Percentiles rank a stretch among this genome's conserved stretches.
phyloP scores from a whole-genome alignment of 2,113 vertebrate species.

The Lophotis ruficrista region DNA sequence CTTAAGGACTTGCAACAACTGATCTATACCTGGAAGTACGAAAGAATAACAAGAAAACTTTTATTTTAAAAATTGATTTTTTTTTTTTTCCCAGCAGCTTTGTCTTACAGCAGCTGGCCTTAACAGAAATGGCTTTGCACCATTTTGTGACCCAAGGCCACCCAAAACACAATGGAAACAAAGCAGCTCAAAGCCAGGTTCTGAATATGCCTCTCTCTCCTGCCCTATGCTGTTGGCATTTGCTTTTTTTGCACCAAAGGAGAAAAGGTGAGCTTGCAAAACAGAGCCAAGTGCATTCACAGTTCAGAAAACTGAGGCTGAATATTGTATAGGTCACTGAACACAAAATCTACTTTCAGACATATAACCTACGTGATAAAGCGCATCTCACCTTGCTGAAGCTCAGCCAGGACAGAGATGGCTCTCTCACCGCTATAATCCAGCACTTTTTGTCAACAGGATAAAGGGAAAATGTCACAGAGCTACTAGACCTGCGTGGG shows the following conservation, averaged over 20 bases:
- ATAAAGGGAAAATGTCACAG: not conserved
- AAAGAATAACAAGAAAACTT: not conserved
- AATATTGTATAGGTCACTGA: not conserved
- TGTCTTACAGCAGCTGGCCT: not conserved
- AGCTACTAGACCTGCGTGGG: not conserved
- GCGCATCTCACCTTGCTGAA: not conserved
- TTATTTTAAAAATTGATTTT: not conserved
- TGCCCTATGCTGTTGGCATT: not conserved
- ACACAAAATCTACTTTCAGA: conserved; percentile 11
- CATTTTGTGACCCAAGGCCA: not conserved
- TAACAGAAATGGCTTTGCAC: not conserved
- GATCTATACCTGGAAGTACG: not conserved
- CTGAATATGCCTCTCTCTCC: not conserved
- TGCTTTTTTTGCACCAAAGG: not conserved
- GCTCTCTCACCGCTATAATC: not conserved
- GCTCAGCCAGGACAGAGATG: rapidly evolving
- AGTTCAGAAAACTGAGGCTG: not conserved
- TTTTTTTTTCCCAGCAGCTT: not conserved
- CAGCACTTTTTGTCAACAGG: not conserved
- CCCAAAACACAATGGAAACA: not conserved
- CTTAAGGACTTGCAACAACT: not conserved
- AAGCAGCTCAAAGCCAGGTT: not conserved
- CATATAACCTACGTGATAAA: not conserved
- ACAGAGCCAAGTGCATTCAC: not conserved
- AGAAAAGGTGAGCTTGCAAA: not conserved